These are phyloP conservation scores for Medauroidea extradentata DNA, from an alignment of 1,140 invertebrate genomes.

Conservation along the genomic window DNA sequence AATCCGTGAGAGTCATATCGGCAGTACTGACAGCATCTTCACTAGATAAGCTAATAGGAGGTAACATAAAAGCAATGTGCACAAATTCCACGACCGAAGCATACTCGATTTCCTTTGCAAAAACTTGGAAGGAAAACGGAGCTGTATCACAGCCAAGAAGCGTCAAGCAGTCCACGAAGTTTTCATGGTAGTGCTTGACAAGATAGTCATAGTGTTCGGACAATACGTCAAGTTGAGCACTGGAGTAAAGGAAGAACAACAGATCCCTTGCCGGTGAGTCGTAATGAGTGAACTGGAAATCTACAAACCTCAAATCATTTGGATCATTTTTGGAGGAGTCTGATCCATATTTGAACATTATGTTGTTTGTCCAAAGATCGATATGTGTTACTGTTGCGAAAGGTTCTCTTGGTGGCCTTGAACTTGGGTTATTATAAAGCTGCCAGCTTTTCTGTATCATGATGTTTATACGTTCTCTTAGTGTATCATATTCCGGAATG, in stretches of 20 bases:
- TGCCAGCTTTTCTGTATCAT: not conserved
- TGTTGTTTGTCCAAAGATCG: too few species aligned
- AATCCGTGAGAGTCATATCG: too few species aligned
- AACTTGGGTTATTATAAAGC: not conserved
- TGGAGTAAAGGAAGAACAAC: constrained; percentile 4
- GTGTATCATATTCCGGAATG: not conserved
- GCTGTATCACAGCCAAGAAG: not conserved
- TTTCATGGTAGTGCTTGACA: not conserved
- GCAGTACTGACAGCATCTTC: too few species aligned
- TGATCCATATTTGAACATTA: too few species aligned
- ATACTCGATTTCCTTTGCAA: not conserved
- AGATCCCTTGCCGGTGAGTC: constrained; percentile 10
- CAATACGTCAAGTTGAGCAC: not conserved
- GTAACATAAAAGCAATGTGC: too few species aligned
- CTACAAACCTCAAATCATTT: constrained; percentile 7
- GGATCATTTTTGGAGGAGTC: not conserved
- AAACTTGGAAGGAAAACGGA: not conserved
- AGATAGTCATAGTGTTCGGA: too few species aligned
- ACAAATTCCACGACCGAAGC: too few species aligned
- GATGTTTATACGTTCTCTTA: not conserved
- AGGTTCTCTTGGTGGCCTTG: constrained; percentile 6
- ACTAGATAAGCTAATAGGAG: too few species aligned
- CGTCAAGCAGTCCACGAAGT: not conserved
- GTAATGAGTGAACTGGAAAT: constrained; percentile 7
- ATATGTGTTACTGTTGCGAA: constrained; percentile 9